These are phyloP conservation scores for Sceloporus undulatus DNA, from an alignment of 2,113 vertebrate genomes.

Conservation along the genomic window DNA sequence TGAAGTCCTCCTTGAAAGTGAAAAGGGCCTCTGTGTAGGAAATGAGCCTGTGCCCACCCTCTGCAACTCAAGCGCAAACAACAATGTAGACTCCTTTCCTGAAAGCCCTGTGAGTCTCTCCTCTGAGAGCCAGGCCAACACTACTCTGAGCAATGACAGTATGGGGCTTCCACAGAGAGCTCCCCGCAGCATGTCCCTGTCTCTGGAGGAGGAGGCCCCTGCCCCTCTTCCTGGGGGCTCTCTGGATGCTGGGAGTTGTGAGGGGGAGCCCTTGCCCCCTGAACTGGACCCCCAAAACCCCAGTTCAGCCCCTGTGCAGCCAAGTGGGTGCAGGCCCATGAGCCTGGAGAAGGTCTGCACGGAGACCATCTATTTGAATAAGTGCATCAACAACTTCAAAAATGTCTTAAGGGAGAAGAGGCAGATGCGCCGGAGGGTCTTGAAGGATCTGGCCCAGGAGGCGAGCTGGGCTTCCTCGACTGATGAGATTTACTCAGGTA, in stretches of 20 bases:
- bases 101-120: slow-evolving; percentile 80
- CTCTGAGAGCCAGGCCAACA: slow-evolving; percentile 75
- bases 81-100: slow-evolving; percentile 73
- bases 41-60: slow-evolving; percentile 70
- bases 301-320: slow-evolving; percentile 52
- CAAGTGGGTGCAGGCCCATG: slow-evolving; percentile 71
- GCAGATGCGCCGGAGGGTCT: slow-evolving; percentile 85
- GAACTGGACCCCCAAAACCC: slow-evolving; percentile 38
- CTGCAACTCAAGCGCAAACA: slow-evolving; percentile 68
- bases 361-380: slow-evolving; percentile 88
- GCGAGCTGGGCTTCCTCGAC: slow-evolving; percentile 81
- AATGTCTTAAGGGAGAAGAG: slow-evolving; percentile 91
- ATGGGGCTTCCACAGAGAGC: slow-evolving; percentile 57
- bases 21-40: slow-evolving; percentile 75
- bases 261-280: slow-evolving; percentile 28
- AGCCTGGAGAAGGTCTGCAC: slow-evolving; percentile 83
- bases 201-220: slow-evolving; percentile 55
- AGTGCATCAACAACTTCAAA: slow-evolving; percentile 93
- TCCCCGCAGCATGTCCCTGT: slow-evolving; percentile 60
- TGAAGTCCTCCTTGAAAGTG: slow-evolving; percentile 78
- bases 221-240: slow-evolving; percentile 48
- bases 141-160: slow-evolving; percentile 60
- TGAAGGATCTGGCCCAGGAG: slow-evolving; percentile 85
- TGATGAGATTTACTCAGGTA: slow-evolving; percentile 91
- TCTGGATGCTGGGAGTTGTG: slow-evolving; percentile 43